These are phyloP conservation scores for Dreissena polymorpha DNA, from an alignment of 1,140 invertebrate species.

Conservation along the genomic window DNA sequence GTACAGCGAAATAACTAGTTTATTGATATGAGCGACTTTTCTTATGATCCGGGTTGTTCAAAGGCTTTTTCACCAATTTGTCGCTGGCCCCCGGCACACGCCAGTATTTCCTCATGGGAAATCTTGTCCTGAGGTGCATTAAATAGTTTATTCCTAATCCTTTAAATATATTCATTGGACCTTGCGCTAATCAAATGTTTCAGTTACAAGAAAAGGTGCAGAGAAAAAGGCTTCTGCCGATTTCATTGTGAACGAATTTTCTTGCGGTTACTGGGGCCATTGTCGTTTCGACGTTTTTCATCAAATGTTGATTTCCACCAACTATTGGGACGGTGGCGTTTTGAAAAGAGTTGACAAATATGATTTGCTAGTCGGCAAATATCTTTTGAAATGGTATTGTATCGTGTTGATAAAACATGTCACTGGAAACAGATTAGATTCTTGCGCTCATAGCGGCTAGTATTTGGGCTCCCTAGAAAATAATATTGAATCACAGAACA, in stretches of 20 bases:
- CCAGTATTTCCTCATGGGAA: constrained; percentile 37
- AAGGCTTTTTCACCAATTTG: constrained; percentile 36
- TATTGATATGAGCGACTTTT: constrained; percentile 41
- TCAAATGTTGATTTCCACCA: constrained; percentile 10
- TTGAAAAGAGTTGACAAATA: constrained; percentile 10
- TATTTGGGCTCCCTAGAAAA: too few relatives aligned
- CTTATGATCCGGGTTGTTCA: constrained; percentile 13
- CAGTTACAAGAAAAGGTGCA: constrained; percentile 26
- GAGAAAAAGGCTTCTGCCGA: constrained; percentile 34
- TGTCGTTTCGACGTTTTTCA: constrained; percentile 9
- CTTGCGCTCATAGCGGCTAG: too few relatives aligned
- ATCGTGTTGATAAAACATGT: too few relatives aligned
- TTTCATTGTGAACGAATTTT: constrained; percentile 26
- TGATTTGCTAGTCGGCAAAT: neutral
- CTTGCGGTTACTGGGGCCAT: constrained; percentile 27
- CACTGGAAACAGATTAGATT: too few relatives aligned
- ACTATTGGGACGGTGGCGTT: neutral
- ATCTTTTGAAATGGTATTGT: too few relatives aligned
- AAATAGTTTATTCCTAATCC: constrained; percentile 53
- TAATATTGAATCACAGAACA: too few relatives aligned
- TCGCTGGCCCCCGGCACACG: constrained; percentile 28
- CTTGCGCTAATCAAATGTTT: constrained; percentile 51
- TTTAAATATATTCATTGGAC: constrained; percentile 52
- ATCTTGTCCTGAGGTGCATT: constrained; percentile 44
- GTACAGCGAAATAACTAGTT: constrained; percentile 55